Conservation (phyloP, 2,888 invertebrate species). For the Eilema depressum region DNA sequence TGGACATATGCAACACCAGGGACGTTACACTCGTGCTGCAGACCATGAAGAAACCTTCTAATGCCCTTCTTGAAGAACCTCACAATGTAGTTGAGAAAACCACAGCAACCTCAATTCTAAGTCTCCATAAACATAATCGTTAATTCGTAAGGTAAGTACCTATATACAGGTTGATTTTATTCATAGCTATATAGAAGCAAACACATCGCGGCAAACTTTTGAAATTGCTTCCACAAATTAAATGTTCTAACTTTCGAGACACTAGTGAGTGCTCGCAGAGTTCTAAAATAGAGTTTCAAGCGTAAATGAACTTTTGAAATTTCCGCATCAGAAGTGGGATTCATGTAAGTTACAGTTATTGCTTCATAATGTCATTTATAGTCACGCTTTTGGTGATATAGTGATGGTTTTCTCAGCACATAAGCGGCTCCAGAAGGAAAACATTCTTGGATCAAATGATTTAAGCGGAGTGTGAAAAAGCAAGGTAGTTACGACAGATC, state of each 20-base stretch:
- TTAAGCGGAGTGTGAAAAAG: no score
- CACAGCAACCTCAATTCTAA: background rate
- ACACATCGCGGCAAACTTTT: slow-evolving; percentile 6
- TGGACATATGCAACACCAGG: no score
- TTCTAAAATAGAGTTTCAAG: slow-evolving; percentile 10
- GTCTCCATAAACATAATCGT: no score
- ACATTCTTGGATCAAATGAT: no score
- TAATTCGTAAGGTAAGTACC: no score
- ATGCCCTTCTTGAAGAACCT: no score
- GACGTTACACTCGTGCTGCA: no score
- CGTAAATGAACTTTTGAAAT: slow-evolving; percentile 16
- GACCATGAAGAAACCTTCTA: no score
- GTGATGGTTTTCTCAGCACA: no score
- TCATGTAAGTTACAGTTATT: slow-evolving; percentile 1
- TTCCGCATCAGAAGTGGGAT: slow-evolving; percentile 3
- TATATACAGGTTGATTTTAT: background rate
- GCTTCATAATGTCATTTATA: background rate
- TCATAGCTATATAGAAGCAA: background rate
- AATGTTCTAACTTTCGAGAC: slow-evolving; percentile 10
- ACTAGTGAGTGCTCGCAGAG: slow-evolving; percentile 11
- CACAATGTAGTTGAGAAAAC: no score
- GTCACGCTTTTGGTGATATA: background rate
- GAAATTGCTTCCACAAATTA: slow-evolving; percentile 5
- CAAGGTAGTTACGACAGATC: no score
- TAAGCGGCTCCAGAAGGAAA: no score